Percentiles rank a stretch among this genome's conserved stretches.
Evolutionary conservation across 2,113 vertebrate genomes (phyloP).

Genomic region (Stegostoma tigrinum): DNA sequence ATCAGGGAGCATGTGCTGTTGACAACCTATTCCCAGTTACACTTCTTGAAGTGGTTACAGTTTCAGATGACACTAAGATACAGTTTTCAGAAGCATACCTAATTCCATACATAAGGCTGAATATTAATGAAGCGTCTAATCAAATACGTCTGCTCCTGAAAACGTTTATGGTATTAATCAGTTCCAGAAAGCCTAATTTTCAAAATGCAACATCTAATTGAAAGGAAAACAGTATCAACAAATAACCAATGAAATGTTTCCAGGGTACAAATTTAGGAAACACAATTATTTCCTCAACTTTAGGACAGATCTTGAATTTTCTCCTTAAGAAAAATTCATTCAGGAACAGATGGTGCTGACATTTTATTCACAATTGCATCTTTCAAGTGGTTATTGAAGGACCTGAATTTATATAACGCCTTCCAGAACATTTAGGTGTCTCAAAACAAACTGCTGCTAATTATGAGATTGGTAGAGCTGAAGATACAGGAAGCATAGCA

Average conservation of each 20-base stretch:
- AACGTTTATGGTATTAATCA: background rate
- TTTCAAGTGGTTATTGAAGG: background rate
- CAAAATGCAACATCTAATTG: background rate
- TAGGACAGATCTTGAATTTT: background rate
- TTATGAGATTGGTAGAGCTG: background rate
- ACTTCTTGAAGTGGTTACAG: conserved; percentile 15
- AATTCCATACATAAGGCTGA: background rate
- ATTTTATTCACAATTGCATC: background rate
- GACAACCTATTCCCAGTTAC: conserved; percentile 27
- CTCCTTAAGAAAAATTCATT: background rate
- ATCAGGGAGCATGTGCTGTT: conserved; percentile 31
- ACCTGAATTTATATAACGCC: background rate
- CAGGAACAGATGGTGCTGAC: conserved; percentile 39
- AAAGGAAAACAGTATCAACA: background rate
- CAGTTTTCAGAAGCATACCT: background rate
- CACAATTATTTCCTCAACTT: background rate
- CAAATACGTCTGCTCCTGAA: background rate
- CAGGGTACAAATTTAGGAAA: background rate
- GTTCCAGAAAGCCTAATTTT: background rate
- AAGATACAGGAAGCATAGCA: background rate
- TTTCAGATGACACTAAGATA: conserved; percentile 10
- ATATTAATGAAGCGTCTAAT: background rate
- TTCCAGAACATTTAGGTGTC: background rate
- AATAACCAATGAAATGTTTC: background rate
- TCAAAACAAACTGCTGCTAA: background rate